Evolutionary conservation across 2,888 invertebrate genomes (phyloP), one percentile per base, ranked within the genome.

Genomic region (Drosophila prostipennis): DNA sequence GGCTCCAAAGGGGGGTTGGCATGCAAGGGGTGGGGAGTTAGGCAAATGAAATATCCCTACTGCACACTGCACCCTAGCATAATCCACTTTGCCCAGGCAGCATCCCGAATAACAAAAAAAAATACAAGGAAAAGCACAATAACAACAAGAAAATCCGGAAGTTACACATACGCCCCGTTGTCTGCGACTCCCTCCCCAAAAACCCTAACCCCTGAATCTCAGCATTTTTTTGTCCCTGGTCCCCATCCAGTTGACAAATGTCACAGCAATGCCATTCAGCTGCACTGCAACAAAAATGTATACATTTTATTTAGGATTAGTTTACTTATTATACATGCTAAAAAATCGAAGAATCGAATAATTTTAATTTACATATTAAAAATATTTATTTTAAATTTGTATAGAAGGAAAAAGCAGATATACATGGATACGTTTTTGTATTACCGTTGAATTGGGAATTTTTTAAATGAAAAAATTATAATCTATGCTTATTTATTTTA

Each of bases 111-210:
- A 70, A 58, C 52, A 39, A 14, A 51, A 51, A 34, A 63, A 23
- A 40, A 19, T 43, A 37, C 52, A 46, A 43, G 36, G 34, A 19
- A 51, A 51, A 68, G 67, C 63, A 58, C 74, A 76, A 67, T 65
- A 71, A 68, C 64, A 72, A 72, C 74, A 76, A 55, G 57, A 53
- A 67, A 76, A 72, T 77, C 54, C 75, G 69, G 76, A 81, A 78
- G 80, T 83, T 84, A 72, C 80, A 84, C 83, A 83, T 84, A 80
- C 85, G 85, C 74, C 81, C 74, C 70, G 78, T 76, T 73, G 78
- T 60, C 36, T 40, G 49, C 54, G 59, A 36, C 16, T 26, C 45
- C 46, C 37, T 40, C 40, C 29, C 37, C 5, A n/a, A 42, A 14
- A 11, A 48, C 58, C 43, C 34, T 26, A 48, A 39, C 23, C 46